Evolutionary conservation across 2,113 vertebrate species (phyloP).

Genomic region (Tauraco erythrolophus): DNA sequence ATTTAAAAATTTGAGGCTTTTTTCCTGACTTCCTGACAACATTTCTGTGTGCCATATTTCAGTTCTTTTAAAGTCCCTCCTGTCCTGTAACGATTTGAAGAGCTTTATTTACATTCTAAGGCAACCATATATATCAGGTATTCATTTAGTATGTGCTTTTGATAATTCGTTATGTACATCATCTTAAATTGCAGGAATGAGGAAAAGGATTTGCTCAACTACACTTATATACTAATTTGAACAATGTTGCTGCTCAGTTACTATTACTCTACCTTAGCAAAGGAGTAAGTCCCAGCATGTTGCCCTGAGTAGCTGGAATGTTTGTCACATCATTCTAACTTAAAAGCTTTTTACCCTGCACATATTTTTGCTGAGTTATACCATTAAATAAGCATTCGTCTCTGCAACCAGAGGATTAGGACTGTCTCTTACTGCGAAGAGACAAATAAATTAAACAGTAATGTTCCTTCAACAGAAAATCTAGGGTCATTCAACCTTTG

Average conservation of each 20-base stretch:
- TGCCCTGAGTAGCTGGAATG: neutral
- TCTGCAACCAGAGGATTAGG: neutral
- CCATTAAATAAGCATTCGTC: neutral
- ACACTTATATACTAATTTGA: neutral
- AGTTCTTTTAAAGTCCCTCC: neutral
- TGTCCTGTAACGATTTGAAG: neutral
- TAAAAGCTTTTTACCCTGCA: neutral
- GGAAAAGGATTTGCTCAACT: neutral
- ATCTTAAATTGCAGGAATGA: neutral
- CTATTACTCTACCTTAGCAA: neutral
- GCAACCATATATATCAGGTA: neutral
- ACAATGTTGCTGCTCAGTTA: neutral
- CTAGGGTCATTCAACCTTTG: neutral
- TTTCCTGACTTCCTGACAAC: neutral
- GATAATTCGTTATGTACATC: fast-evolving
- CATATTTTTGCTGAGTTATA: neutral
- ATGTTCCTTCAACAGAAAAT: neutral
- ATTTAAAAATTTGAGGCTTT: neutral
- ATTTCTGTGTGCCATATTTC: neutral
- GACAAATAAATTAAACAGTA: neutral
- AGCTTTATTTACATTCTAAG: neutral
- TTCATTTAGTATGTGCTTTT: neutral
- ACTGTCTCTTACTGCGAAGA: neutral
- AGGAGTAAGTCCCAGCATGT: neutral
- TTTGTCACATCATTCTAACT: neutral